A percentile compares a stretch with the other conserved stretches of the same genome.
Conservation (phyloP, 2,888 invertebrate genomes). For the Linnaemya vulpina region DNA sequence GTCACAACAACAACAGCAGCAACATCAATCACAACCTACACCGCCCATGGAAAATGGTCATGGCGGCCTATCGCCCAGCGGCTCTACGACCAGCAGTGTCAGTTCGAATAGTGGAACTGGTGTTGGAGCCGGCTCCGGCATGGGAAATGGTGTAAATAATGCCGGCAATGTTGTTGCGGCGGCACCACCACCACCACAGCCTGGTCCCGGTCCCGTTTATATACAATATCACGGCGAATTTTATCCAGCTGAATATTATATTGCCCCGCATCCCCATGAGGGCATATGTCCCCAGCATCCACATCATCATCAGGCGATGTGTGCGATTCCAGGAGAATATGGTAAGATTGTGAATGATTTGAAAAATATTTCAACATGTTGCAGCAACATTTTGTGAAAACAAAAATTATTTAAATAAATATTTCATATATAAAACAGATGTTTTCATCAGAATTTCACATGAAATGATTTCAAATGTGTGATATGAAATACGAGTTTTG, state of each 20-base stretch:
- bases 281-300: constrained; percentile 85
- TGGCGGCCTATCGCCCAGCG: constrained; percentile 73
- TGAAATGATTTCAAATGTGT: no score
- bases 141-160: constrained; percentile 71
- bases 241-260: constrained; percentile 82
- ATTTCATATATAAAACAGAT: no score
- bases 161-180: constrained; percentile 72
- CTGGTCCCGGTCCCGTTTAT: constrained; percentile 80
- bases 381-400: background rate
- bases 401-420: background rate
- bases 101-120: constrained; percentile 73
- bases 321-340: constrained; percentile 89
- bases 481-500: no score
- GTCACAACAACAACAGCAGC: constrained; percentile 62
- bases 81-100: constrained; percentile 76
- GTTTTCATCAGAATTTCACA: no score
- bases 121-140: constrained; percentile 68
- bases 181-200: constrained; percentile 74
- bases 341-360: constrained; percentile 84
- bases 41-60: constrained; percentile 77
- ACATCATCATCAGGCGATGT: constrained; percentile 86
- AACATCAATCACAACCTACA: constrained; percentile 61
- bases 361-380: background rate
- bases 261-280: constrained; percentile 82
- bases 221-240: constrained; percentile 82